Conservation (phyloP, 2,797 vertebrate genomes). For the Lagorchestes hirsutus region DNA sequence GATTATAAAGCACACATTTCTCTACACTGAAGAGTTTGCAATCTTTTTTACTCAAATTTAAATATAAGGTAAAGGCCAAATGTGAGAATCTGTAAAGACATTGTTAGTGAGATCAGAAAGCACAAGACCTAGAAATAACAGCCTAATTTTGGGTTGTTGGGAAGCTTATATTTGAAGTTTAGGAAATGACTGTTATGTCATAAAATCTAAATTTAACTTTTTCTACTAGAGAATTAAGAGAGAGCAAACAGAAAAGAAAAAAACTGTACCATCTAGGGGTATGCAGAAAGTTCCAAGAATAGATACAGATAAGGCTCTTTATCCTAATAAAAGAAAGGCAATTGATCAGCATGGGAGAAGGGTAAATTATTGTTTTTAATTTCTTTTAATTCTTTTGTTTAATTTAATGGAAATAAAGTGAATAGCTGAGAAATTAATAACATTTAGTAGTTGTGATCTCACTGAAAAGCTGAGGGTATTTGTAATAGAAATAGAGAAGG, state of each 20-base stretch:
- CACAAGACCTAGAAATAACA: not conserved
- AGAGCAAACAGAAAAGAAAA: conserved; percentile 34
- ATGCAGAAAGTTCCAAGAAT: not conserved
- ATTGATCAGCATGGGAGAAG: not conserved
- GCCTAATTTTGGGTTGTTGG: not conserved
- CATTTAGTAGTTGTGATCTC: conserved; percentile 27
- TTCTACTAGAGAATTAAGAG: conserved; percentile 37
- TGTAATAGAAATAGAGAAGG: conserved; percentile 1
- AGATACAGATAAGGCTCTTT: not conserved
- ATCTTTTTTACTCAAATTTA: conserved; percentile 47
- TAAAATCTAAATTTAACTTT: conserved; percentile 59
- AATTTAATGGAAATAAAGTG: conserved; percentile 36
- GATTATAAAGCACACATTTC: conserved; percentile 57
- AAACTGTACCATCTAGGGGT: not conserved
- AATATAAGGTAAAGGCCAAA: conserved; percentile 47
- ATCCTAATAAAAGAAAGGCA: conserved; percentile 34
- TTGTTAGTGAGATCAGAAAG: conserved; percentile 50
- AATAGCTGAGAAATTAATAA: conserved; percentile 41
- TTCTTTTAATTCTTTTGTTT: conserved; percentile 47
- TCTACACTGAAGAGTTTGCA: conserved; percentile 11
- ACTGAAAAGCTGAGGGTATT: conserved; percentile 22
- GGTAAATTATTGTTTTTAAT: not conserved
- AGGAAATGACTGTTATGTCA: conserved; percentile 24
- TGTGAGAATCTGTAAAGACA: conserved; percentile 9
- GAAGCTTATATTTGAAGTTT: conserved; percentile 28